Conservation (phyloP, 2,888 invertebrate genomes). For the Pristionchus arcanus region DNA sequence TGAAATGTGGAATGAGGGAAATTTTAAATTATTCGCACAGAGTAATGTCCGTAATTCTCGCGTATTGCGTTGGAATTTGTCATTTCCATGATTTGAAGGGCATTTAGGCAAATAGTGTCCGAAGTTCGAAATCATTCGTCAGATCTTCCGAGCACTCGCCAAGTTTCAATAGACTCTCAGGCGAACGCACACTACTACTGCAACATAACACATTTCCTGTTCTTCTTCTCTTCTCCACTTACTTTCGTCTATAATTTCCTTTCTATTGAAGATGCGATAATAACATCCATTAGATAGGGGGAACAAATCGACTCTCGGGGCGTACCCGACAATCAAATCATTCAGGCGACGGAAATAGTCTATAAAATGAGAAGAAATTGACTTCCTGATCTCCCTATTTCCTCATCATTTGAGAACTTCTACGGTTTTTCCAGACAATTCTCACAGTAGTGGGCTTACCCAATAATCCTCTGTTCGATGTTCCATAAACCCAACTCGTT, state of each 20-base stretch:
- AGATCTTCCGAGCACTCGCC: background rate
- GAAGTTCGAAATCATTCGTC: background rate
- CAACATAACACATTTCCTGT: conserved; percentile 32
- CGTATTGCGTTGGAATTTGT: too few relatives aligned
- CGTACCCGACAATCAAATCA: background rate
- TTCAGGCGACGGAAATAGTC: background rate
- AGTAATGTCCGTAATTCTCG: too few relatives aligned
- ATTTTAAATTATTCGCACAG: too few relatives aligned
- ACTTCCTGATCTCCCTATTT: background rate
- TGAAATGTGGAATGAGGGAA: too few relatives aligned
- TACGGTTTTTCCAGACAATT: too few relatives aligned
- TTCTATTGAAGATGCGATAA: background rate
- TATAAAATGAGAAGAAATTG: background rate
- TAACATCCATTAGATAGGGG: background rate
- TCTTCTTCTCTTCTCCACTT: background rate
- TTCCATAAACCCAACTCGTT: background rate
- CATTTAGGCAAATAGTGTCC: background rate
- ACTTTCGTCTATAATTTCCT: background rate
- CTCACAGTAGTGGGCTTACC: too few relatives aligned
- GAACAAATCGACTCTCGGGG: conserved; percentile 8
- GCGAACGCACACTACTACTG: background rate
- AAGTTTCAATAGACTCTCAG: background rate
- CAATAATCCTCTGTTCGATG: background rate
- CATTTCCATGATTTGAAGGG: too few relatives aligned
- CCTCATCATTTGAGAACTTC: background rate